These are phyloP conservation scores for Halyomorpha halys DNA, from an alignment of 1,140 invertebrate genomes.

Conservation along the genomic window DNA sequence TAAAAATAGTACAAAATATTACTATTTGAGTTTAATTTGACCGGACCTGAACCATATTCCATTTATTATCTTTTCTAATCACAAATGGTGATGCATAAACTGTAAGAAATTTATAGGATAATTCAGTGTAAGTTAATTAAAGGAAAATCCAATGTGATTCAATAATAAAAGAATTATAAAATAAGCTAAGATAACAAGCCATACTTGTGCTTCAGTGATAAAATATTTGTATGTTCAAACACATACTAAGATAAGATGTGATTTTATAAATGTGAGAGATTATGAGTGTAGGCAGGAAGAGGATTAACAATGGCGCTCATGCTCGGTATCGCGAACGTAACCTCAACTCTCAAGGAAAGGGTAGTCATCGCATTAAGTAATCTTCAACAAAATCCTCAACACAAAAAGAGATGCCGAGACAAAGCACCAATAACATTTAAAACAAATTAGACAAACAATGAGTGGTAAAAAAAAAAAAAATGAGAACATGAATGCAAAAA, in stretches of 20 bases:
- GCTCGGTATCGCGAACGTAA: conserved; percentile 15
- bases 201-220: conserved; percentile 16
- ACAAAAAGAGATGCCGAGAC: conserved; percentile 13
- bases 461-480: conserved; percentile 7
- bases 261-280: conserved; percentile 12
- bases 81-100: no score
- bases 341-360: conserved; percentile 15
- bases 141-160: conserved; percentile 11
- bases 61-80: no score
- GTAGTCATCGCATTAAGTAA: neutral
- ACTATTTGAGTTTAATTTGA: no score
- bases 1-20: no score
- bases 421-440: conserved; percentile 16
- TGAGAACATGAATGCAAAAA: conserved; percentile 11
- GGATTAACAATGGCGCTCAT: neutral
- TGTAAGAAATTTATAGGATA: neutral
- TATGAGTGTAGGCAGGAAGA: neutral
- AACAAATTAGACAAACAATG: conserved; percentile 3
- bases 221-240: conserved; percentile 7
- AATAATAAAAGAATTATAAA: conserved; percentile 3
- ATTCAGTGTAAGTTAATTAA: neutral
- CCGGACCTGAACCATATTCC: no score
- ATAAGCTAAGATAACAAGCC: conserved; percentile 15
- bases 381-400: conserved; percentile 8
- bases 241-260: conserved; percentile 9